Evolutionary conservation across 2,797 vertebrate species (phyloP).

Genomic region (Gorsachius magnificus): DNA sequence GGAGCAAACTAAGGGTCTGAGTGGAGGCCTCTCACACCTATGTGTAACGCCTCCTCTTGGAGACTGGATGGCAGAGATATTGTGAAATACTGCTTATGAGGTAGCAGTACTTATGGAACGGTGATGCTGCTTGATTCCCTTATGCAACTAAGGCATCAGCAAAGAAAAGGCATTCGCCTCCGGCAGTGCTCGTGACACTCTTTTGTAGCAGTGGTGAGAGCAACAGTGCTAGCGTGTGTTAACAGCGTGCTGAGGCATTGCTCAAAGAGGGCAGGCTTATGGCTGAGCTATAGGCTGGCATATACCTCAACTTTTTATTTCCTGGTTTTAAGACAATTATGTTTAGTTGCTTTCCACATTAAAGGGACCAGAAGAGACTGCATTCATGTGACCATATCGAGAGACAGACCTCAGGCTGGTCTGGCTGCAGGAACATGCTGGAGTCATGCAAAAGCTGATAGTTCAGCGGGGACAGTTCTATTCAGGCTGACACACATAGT

Average conservation of each 20-base stretch:
- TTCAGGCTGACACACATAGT: neutral
- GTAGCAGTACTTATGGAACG: accelerated
- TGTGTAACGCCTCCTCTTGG: neutral
- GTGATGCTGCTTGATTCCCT: neutral
- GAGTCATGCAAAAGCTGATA: neutral
- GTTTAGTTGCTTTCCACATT: neutral
- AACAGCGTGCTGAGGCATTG: neutral
- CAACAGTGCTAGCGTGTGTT: neutral
- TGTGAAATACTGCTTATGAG: neutral
- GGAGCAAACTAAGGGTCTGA: neutral
- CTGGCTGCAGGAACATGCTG: neutral
- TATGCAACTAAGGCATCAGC: neutral
- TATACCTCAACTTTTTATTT: neutral
- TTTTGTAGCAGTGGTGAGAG: neutral
- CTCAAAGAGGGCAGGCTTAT: neutral
- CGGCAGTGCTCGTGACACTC: neutral
- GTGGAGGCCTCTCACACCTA: neutral
- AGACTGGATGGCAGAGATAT: neutral
- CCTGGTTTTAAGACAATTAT: neutral
- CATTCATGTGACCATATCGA: neutral
- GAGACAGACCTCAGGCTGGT: neutral
- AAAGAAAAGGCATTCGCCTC: neutral
- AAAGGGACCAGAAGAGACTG: neutral
- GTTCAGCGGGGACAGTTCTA: neutral
- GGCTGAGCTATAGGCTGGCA: neutral